A percentile compares a stretch with the other conserved stretches of the same genome.
Conservation (phyloP, 2,888 invertebrate species). For the Anagyrus pseudococci region DNA sequence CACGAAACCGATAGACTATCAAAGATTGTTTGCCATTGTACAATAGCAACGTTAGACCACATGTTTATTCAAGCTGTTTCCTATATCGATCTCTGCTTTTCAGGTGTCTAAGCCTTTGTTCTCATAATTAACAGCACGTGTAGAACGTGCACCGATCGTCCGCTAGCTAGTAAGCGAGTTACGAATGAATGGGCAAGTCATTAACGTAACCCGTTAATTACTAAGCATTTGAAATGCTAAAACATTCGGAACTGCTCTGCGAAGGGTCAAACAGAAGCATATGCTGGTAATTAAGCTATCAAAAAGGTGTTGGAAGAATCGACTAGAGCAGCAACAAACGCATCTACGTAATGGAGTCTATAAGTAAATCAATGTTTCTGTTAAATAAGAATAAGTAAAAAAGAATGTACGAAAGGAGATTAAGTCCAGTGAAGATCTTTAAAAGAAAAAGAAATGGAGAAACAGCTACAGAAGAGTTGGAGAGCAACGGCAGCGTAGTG, state of each 20-base stretch:
- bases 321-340: too few species aligned
- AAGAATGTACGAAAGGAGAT: too few species aligned
- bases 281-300: too few species aligned
- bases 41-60: constrained; percentile 10
- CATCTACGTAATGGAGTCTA: too few species aligned
- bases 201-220: constrained; percentile 33
- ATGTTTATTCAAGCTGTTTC: constrained; percentile 35
- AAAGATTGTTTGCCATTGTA: constrained; percentile 12
- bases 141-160: constrained; percentile 12
- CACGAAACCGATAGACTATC: not conserved
- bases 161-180: constrained; percentile 19
- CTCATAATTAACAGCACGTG: constrained; percentile 44
- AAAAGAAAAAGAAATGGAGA: constrained; percentile 24
- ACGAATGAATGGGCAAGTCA: constrained; percentile 26
- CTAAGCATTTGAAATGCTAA: constrained; percentile 15
- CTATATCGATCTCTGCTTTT: constrained; percentile 38
- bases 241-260: too few species aligned
- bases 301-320: too few species aligned
- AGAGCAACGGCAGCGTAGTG: not conserved
- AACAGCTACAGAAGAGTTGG: not conserved
- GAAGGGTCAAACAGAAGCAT: too few species aligned
- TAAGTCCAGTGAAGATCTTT: too few species aligned
- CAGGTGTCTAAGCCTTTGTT: constrained; percentile 42
- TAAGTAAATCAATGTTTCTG: too few species aligned
- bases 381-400: too few species aligned